Evolutionary conservation across 1,140 invertebrate species (phyloP).

Genomic region (Rhagoletis zephyria): DNA sequence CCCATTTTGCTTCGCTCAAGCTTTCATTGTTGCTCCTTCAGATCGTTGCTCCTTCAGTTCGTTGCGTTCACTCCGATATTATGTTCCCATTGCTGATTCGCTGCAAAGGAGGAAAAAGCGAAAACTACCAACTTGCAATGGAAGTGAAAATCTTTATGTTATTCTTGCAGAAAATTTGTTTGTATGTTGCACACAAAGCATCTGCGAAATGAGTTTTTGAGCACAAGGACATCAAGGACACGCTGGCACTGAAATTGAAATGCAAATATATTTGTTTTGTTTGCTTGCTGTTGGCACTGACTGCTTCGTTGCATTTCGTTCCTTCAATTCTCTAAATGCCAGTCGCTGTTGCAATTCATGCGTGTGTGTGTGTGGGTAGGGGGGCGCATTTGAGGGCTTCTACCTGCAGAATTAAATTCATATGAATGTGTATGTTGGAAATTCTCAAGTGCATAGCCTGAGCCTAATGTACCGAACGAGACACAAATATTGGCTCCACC

Average conservation of each 20-base stretch:
- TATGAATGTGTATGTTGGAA: not conserved
- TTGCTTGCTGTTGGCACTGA: not conserved
- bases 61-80: not conserved
- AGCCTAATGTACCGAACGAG: not conserved
- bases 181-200: slow-evolving; percentile 20
- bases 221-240: slow-evolving; percentile 48
- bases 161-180: slow-evolving; percentile 42
- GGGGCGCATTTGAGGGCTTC: not conserved
- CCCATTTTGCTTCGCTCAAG: slow-evolving; percentile 16
- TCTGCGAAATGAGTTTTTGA: slow-evolving; percentile 38
- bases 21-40: not conserved
- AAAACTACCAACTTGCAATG: slow-evolving; percentile 1
- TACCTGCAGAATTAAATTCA: not conserved
- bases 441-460: slow-evolving; percentile 25
- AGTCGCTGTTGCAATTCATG: not conserved
- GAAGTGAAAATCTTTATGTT: slow-evolving; percentile 33
- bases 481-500: not conserved
- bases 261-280: slow-evolving; percentile 33
- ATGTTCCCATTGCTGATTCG: not conserved
- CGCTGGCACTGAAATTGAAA: slow-evolving; percentile 38
- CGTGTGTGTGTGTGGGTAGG: not conserved
- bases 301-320: not conserved
- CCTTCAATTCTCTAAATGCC: not conserved
- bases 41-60: not conserved
- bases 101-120: not conserved